Percentiles rank a stretch among this genome's conserved stretches.
phyloP scores from a whole-genome alignment of 2,888 invertebrate species.

The Theristus sp. region DNA sequence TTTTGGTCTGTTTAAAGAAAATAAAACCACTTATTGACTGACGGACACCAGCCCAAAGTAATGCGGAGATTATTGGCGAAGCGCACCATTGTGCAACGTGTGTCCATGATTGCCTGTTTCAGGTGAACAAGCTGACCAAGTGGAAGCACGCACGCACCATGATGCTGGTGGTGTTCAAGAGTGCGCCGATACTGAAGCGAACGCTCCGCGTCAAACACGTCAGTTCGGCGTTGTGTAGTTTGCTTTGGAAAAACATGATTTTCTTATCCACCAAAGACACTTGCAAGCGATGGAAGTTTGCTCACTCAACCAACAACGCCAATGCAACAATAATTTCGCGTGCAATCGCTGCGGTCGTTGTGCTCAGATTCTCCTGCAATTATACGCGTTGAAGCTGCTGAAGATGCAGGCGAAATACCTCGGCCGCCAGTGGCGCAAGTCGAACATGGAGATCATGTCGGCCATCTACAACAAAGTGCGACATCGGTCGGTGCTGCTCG shows the following conservation, averaged over 20 bases:
- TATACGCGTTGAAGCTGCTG: conserved; percentile 84
- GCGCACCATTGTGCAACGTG: no score
- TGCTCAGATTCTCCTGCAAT: conserved; percentile 54
- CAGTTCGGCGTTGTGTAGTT: conserved; percentile 44
- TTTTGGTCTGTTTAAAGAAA: no score
- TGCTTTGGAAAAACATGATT: no score
- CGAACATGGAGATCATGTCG: conserved; percentile 98
- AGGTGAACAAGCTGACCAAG: conserved; percentile 96
- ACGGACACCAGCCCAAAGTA: no score
- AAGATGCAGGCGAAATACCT: conserved; percentile 99
- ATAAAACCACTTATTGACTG: no score
- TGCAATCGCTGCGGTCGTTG: neutral
- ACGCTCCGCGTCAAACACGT: conserved; percentile 55
- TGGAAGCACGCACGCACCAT: conserved; percentile 84
- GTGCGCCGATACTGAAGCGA: conserved; percentile 88
- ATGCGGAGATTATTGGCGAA: no score
- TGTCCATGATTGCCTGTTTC: no score
- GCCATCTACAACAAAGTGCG: conserved; percentile 81
- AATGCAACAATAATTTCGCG: no score
- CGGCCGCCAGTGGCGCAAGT: conserved; percentile 94
- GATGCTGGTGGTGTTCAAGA: conserved; percentile 98
- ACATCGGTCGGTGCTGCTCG: conserved; percentile 28
- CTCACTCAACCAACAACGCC: no score
- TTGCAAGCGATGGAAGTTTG: no score
- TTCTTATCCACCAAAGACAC: no score